phyloP scores from a whole-genome alignment of 2,797 vertebrate genomes.

The Carduelis carduelis region DNA sequence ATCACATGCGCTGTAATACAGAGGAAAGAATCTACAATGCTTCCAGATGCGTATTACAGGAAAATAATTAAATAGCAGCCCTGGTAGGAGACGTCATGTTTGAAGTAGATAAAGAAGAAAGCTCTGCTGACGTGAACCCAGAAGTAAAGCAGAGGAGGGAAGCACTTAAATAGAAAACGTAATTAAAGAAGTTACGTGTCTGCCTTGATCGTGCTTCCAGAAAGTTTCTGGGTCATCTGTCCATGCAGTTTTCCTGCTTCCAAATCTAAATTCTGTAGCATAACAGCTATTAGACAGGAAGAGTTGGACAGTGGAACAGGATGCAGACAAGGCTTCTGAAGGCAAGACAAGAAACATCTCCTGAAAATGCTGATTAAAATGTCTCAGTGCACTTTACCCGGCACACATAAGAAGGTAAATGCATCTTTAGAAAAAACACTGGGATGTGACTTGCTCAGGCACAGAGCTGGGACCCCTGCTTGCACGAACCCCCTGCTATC shows the following conservation, averaged over 20 bases:
- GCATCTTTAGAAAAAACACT: neutral
- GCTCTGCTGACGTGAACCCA: constrained; percentile 1
- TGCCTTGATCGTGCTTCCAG: neutral
- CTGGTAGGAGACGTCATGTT: neutral
- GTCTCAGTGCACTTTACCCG: neutral
- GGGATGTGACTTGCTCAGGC: neutral
- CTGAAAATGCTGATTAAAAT: neutral
- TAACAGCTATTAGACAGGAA: neutral
- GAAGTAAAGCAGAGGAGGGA: constrained; percentile 43
- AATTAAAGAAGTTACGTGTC: neutral
- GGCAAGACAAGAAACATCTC: neutral
- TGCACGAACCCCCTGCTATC: neutral
- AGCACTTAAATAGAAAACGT: constrained; percentile 16
- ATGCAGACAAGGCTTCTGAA: neutral
- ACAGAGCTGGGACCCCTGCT: neutral
- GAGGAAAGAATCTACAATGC: neutral
- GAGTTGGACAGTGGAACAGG: neutral
- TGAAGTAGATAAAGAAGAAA: constrained; percentile 14
- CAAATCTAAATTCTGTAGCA: neutral
- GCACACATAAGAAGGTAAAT: neutral
- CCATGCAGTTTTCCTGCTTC: neutral
- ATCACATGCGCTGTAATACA: neutral
- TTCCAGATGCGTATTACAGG: constrained; percentile 40
- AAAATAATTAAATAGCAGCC: constrained; percentile 26
- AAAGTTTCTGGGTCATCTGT: constrained; percentile 9